Conservation (phyloP, 2,888 invertebrate genomes). For the Steinernema carpocapsae region DNA sequence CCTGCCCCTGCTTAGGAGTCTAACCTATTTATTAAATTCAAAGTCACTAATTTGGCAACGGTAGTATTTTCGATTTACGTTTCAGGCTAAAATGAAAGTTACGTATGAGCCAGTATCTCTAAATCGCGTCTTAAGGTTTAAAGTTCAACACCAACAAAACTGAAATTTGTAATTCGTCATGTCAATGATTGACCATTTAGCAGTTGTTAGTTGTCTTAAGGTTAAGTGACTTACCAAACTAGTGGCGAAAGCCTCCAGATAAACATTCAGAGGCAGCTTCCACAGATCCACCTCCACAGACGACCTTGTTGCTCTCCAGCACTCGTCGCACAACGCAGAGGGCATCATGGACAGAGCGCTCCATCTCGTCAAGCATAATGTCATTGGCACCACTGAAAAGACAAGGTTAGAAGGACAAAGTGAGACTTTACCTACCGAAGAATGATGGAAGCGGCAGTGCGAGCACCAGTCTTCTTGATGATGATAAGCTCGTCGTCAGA, state of each 20-base stretch:
- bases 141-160: too few relatives aligned
- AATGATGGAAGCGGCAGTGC: slow-evolving; percentile 93
- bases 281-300: slow-evolving; percentile 95
- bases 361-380: slow-evolving; percentile 99
- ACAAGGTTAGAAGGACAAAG: background rate
- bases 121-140: too few relatives aligned
- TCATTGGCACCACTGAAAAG: slow-evolving; percentile 84
- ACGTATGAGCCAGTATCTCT: too few relatives aligned
- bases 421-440: slow-evolving; percentile 74
- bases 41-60: too few relatives aligned
- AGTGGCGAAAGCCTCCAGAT: slow-evolving; percentile 98
- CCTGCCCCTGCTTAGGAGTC: too few relatives aligned
- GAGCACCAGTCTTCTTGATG: slow-evolving; percentile 83
- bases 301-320: slow-evolving; percentile 90
- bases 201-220: too few relatives aligned
- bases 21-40: too few relatives aligned
- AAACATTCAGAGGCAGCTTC: slow-evolving; percentile 97
- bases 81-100: too few relatives aligned
- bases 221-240: slow-evolving; percentile 75
- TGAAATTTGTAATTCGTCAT: too few relatives aligned
- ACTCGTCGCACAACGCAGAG: slow-evolving; percentile 95
- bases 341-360: slow-evolving; percentile 95
- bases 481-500: slow-evolving; percentile 97
- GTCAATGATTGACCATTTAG: too few relatives aligned
- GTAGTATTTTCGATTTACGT: too few relatives aligned